Evolutionary conservation across 2,888 invertebrate genomes (phyloP).

Genomic region (Globia sparganii): DNA sequence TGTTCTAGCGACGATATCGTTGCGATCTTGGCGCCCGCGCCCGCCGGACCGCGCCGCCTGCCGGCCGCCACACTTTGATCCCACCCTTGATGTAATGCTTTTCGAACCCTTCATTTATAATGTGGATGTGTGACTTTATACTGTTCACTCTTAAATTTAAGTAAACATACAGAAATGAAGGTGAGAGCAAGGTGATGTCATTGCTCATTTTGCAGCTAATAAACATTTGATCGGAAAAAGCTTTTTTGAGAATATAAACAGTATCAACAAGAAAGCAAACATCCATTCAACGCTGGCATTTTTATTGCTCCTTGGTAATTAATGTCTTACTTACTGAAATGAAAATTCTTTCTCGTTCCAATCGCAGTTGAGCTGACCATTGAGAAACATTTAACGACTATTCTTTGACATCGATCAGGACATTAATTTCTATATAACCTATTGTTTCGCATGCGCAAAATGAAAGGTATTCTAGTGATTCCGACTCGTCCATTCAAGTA

Average conservation of each 20-base stretch:
- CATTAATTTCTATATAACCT: slow-evolving; percentile 81
- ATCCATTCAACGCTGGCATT: slow-evolving; percentile 45
- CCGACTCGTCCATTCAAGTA: slow-evolving; percentile 24
- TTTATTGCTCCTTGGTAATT: slow-evolving; percentile 54
- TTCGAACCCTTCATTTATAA: slow-evolving; percentile 67
- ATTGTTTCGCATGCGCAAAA: slow-evolving; percentile 77
- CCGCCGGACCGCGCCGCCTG: slow-evolving; percentile 69
- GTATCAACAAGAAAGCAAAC: slow-evolving; percentile 37
- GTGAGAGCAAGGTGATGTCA: slow-evolving; percentile 28
- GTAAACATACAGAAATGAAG: slow-evolving; percentile 7
- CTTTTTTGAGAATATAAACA: slow-evolving; percentile 16
- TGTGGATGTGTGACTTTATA: slow-evolving; percentile 52
- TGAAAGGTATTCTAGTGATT: slow-evolving; percentile 72
- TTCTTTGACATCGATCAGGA: slow-evolving; percentile 74
- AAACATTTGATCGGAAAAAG: slow-evolving; percentile 21
- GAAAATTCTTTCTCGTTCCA: slow-evolving; percentile 55
- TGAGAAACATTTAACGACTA: slow-evolving; percentile 68
- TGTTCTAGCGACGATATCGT: slow-evolving; percentile 89
- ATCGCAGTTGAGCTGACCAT: slow-evolving; percentile 39
- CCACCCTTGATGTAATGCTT: slow-evolving; percentile 68
- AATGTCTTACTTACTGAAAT: slow-evolving; percentile 57
- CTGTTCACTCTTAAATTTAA: slow-evolving; percentile 22
- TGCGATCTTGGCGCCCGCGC: slow-evolving; percentile 89
- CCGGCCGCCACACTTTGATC: slow-evolving; percentile 77
- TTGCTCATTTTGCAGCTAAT: slow-evolving; percentile 25